phyloP scores from a whole-genome alignment of 2,888 invertebrate species.

The Tetrapedia diversipes region DNA sequence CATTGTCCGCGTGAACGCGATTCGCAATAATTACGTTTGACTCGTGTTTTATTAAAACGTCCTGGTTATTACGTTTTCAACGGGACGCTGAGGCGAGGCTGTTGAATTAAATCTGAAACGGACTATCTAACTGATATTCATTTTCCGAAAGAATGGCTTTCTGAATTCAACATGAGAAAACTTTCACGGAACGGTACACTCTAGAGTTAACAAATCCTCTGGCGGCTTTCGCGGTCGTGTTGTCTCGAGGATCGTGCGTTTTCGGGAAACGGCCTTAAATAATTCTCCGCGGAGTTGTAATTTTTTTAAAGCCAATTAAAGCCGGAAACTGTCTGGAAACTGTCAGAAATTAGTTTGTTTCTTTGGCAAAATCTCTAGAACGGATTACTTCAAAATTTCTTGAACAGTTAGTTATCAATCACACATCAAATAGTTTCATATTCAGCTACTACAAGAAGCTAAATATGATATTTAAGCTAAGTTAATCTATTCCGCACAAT shows the following conservation, averaged over 20 bases:
- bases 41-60: not conserved
- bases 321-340: not conserved
- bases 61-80: not conserved
- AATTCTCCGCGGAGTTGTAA: conserved; percentile 20
- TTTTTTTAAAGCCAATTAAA: conserved; percentile 29
- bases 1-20: not conserved
- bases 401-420: not conserved
- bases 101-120: conserved; percentile 38
- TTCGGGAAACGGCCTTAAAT: conserved; percentile 5
- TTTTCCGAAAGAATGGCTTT: conserved; percentile 47
- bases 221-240: conserved; percentile 52
- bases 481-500: no score
- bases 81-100: not conserved
- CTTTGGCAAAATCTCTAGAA: not conserved
- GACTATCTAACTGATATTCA: conserved; percentile 7
- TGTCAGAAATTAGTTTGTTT: not conserved
- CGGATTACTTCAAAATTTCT: not conserved
- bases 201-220: conserved; percentile 60
- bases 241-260: conserved; percentile 39
- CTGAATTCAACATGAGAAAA: conserved; percentile 55
- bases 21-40: not conserved
- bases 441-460: no score
- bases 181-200: conserved; percentile 44
- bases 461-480: no score
- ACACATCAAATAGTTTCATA: no score